A percentile compares a stretch with the other conserved stretches of the same genome.
phyloP scores from a whole-genome alignment of 23 tunicate genomes.

The Styela plicata region DNA sequence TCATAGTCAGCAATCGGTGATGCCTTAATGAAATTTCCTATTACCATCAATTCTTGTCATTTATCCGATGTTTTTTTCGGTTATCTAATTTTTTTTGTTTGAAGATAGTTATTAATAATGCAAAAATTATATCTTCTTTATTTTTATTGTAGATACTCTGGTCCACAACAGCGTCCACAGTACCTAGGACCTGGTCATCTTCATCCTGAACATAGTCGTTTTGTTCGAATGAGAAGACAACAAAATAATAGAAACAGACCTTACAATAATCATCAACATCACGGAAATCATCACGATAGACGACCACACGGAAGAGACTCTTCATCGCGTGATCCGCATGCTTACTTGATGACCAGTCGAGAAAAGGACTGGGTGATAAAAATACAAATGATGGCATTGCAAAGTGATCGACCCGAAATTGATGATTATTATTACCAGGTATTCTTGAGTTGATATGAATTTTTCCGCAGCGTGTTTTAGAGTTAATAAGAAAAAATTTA shows the following conservation, averaged over 20 bases:
- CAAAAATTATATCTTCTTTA: no score
- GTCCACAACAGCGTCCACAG: slow-evolving; percentile 12
- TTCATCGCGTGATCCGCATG: slow-evolving; percentile 56
- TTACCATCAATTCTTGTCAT: no score
- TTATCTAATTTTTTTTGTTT: no score
- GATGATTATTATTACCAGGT: slow-evolving; percentile 97
- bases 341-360: slow-evolving; percentile 69
- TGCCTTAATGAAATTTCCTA: no score
- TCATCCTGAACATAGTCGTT: slow-evolving; percentile 90
- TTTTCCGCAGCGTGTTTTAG: no score
- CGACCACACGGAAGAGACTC: background rate
- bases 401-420: slow-evolving; percentile 91
- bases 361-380: slow-evolving; percentile 94
- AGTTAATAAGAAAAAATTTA: no score
- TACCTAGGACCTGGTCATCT: slow-evolving; percentile 85
- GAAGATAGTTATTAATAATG: no score
- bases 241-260: slow-evolving; percentile 25
- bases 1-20: no score
- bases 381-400: slow-evolving; percentile 95
- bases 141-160: background rate
- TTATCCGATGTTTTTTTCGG: no score
- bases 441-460: background rate
- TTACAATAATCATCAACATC: slow-evolving; percentile 30
- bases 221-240: slow-evolving; percentile 69
- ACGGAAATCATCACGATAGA: slow-evolving; percentile 6